A percentile compares a stretch with the other conserved stretches of the same genome.
Conservation (phyloP, 2,113 vertebrate genomes). For the Glaucomys volans region DNA sequence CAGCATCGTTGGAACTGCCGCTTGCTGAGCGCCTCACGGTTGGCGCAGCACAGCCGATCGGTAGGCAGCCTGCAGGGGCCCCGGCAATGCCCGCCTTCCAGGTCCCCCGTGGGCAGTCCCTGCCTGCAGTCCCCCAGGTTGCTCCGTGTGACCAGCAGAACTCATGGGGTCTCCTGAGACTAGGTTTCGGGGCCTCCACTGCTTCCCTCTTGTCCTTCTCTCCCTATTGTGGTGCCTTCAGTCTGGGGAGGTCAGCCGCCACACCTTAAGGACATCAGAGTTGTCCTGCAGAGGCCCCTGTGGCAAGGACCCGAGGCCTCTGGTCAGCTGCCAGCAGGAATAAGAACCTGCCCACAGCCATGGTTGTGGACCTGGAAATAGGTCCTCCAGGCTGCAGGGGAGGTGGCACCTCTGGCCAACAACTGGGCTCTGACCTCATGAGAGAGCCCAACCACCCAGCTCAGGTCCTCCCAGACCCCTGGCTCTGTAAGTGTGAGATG, state of each 20-base stretch:
- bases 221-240: background rate
- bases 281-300: background rate
- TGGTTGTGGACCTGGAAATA: background rate
- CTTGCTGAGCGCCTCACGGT: background rate
- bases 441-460: background rate
- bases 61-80: background rate
- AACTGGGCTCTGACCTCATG: background rate
- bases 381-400: background rate
- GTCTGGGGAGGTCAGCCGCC: background rate
- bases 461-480: background rate
- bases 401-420: background rate
- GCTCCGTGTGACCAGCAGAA: background rate
- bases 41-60: background rate
- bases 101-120: no score
- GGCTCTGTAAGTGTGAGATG: background rate
- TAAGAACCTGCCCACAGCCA: no score
- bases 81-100: no score
- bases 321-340: background rate
- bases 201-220: background rate
- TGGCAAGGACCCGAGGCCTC: background rate
- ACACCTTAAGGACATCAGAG: rapidly evolving
- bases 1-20: rapidly evolving
- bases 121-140: rapidly evolving
- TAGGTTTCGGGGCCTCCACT: no score
- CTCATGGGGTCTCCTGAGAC: background rate